A percentile compares a stretch with the other conserved stretches of the same genome.
Evolutionary conservation across 2,113 vertebrate species (phyloP).

Genomic region (Heloderma charlesbogerti): DNA sequence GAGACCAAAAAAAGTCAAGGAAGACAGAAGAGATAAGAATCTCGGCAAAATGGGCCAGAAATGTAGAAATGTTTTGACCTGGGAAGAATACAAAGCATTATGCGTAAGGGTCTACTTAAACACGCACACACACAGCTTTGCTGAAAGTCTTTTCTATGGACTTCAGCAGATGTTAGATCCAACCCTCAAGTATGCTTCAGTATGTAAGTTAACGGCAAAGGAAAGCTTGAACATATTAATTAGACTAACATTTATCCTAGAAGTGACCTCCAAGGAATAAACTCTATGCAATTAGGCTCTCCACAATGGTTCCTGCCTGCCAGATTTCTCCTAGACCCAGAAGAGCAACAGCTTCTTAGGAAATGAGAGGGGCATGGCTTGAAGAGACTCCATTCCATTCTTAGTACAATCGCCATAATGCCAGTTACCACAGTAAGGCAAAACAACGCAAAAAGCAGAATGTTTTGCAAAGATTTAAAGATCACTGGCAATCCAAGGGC

Average conservation of each 20-base stretch:
- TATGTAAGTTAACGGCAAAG: conserved; percentile 6
- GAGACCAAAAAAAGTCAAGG: background rate
- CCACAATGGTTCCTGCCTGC: conserved; percentile 33
- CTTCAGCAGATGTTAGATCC: background rate
- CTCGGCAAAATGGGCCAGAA: background rate
- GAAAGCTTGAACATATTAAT: conserved; percentile 56
- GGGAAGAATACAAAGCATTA: background rate
- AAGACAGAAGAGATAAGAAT: background rate
- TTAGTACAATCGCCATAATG: background rate
- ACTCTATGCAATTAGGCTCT: conserved; percentile 41
- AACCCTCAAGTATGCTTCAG: conserved; percentile 20
- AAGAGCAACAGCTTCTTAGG: conserved; percentile 10
- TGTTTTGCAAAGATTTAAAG: background rate
- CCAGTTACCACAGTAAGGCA: background rate
- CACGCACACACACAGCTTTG: background rate
- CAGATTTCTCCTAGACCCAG: conserved; percentile 18
- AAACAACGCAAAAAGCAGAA: background rate
- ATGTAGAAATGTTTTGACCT: background rate
- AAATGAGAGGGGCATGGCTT: background rate
- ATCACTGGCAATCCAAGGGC: background rate
- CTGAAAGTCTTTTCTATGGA: background rate
- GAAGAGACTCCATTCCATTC: accelerated
- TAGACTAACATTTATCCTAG: conserved; percentile 53
- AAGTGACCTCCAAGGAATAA: conserved; percentile 30
- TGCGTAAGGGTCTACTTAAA: background rate